phyloP scores from a whole-genome alignment of 2,113 vertebrate genomes.

The Sigmodon hispidus region DNA sequence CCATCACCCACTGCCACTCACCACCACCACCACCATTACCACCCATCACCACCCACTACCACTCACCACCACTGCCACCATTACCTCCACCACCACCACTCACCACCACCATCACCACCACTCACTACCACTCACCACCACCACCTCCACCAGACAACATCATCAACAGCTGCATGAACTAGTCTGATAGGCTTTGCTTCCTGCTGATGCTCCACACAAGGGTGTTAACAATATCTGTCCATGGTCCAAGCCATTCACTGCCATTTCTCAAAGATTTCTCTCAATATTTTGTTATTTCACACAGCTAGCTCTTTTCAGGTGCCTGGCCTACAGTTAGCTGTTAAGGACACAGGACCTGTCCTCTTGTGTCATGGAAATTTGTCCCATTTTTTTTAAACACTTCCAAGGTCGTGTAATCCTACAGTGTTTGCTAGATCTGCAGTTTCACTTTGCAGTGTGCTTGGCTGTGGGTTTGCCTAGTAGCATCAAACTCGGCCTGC shows the following conservation, averaged over 20 bases:
- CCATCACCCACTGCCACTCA: no score
- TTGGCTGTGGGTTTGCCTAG: conserved; percentile 44
- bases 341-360: background rate
- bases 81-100: background rate
- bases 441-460: conserved; percentile 56
- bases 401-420: conserved; percentile 66
- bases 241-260: background rate
- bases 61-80: background rate
- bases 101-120: no score
- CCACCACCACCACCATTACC: no score
- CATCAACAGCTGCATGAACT: background rate
- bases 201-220: background rate
- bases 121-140: no score
- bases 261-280: background rate
- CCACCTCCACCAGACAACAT: accelerated
- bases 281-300: background rate
- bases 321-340: background rate
- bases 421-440: conserved; percentile 64
- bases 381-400: background rate
- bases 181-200: background rate
- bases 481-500: conserved; percentile 47
- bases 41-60: no score
- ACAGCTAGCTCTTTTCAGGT: background rate
- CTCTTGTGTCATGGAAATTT: background rate
- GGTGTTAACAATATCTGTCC: background rate